phyloP scores from a whole-genome alignment of 2,113 vertebrate genomes.

The Centropristis striata region DNA sequence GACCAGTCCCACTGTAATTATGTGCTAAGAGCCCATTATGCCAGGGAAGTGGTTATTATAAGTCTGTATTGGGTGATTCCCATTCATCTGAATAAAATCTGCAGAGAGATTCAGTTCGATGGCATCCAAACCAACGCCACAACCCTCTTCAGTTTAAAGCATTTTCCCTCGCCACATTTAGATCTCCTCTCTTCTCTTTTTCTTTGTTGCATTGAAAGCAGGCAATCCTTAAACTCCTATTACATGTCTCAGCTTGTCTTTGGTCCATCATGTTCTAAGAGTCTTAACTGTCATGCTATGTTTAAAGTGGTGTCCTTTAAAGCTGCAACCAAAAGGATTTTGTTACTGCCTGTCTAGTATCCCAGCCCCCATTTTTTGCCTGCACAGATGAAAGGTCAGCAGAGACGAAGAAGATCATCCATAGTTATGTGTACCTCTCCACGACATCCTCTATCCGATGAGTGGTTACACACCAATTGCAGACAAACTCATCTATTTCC shows the following conservation, averaged over 20 bases:
- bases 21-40: slow-evolving; percentile 69
- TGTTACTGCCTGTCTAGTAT: neutral
- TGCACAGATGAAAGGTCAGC: slow-evolving; percentile 47
- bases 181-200: neutral
- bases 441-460: slow-evolving; percentile 3
- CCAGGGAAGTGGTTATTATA: slow-evolving; percentile 34
- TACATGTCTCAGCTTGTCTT: slow-evolving; percentile 4
- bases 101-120: slow-evolving; percentile 33
- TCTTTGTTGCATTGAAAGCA: neutral
- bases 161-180: neutral
- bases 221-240: neutral
- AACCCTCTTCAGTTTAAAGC: neutral
- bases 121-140: slow-evolving; percentile 15
- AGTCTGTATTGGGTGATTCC: slow-evolving; percentile 52
- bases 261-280: slow-evolving; percentile 7
- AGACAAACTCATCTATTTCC: slow-evolving; percentile 15
- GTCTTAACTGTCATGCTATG: neutral
- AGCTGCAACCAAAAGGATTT: slow-evolving; percentile 25
- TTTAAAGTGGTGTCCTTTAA: slow-evolving; percentile 11
- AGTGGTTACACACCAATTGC: slow-evolving; percentile 24
- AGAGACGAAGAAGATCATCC: slow-evolving; percentile 43
- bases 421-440: slow-evolving; percentile 25
- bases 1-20: slow-evolving; percentile 75
- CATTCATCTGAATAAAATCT: slow-evolving; percentile 62
- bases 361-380: slow-evolving; percentile 1